Percentiles rank a stretch among this genome's conserved stretches.
Conservation (phyloP, 2,888 invertebrate genomes). For the Leptogaster cylindrica region DNA sequence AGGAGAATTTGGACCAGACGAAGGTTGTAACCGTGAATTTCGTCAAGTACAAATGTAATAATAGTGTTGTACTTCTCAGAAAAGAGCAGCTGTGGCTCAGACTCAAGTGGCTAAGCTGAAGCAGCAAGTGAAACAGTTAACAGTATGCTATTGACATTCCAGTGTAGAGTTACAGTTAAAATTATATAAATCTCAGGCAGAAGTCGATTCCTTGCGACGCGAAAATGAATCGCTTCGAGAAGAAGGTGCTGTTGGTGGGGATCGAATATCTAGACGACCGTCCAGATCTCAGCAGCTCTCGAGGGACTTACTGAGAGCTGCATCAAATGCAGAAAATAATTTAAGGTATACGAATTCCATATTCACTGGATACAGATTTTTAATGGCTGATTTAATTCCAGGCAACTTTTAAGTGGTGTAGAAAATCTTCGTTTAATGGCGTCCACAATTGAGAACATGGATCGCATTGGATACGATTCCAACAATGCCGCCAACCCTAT, state of each 20-base stretch:
- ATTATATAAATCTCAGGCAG: conserved; percentile 56
- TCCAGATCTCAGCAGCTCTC: conserved; percentile 65
- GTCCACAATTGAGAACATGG: conserved; percentile 68
- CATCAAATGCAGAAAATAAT: conserved; percentile 70
- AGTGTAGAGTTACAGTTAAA: not conserved
- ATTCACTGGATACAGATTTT: not conserved
- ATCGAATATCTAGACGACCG: conserved; percentile 56
- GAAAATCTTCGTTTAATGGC: conserved; percentile 72
- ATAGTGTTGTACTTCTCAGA: conserved; percentile 61
- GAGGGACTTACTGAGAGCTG: conserved; percentile 68
- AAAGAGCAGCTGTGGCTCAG: conserved; percentile 69
- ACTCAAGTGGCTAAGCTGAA: conserved; percentile 69
- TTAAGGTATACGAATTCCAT: conserved; percentile 63
- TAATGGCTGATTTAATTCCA: conserved; percentile 52
- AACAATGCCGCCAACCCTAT: conserved; percentile 42
- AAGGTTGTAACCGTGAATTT: conserved; percentile 60
- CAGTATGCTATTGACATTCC: conserved; percentile 62
- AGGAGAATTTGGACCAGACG: conserved; percentile 67
- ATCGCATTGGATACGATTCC: conserved; percentile 63
- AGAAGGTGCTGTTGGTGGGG: conserved; percentile 62
- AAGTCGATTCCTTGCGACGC: conserved; percentile 63
- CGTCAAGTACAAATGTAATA: not conserved
- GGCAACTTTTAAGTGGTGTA: conserved; percentile 71
- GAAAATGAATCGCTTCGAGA: conserved; percentile 65
- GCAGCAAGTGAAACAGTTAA: conserved; percentile 73